Evolutionary conservation across 2,113 vertebrate species (phyloP).

Genomic region (Chaetodon auriga): DNA sequence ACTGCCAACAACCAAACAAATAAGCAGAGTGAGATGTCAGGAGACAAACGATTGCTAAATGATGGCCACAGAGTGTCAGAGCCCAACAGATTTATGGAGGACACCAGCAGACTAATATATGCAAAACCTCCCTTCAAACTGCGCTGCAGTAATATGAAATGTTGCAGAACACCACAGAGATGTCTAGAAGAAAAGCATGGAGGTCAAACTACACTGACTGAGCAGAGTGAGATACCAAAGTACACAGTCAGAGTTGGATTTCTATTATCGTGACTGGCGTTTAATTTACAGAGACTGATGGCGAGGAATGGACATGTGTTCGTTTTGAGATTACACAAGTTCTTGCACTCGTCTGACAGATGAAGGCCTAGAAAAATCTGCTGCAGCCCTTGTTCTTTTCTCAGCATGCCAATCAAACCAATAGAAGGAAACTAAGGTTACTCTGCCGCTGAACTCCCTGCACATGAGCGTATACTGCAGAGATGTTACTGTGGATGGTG

Average conservation of each 20-base stretch:
- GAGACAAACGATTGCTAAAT: constrained; percentile 45
- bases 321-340: constrained; percentile 56
- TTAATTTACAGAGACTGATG: constrained; percentile 39
- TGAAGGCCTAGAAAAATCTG: constrained; percentile 31
- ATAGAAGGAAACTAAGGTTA: constrained; percentile 41
- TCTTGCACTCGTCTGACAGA: constrained; percentile 32
- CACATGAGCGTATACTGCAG: not conserved
- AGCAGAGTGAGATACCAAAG: constrained; percentile 21
- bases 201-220: constrained; percentile 37
- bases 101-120: constrained; percentile 32
- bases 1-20: constrained; percentile 30
- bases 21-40: constrained; percentile 25
- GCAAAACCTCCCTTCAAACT: constrained; percentile 34
- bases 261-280: constrained; percentile 37
- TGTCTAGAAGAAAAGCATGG: constrained; percentile 12
- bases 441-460: constrained; percentile 30
- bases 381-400: constrained; percentile 45
- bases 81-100: constrained; percentile 34
- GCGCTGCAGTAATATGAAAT: constrained; percentile 19
- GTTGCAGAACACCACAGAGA: constrained; percentile 7
- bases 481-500: not conserved
- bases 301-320: constrained; percentile 47
- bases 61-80: constrained; percentile 32
- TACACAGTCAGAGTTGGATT: constrained; percentile 21
- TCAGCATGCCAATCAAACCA: constrained; percentile 54